A percentile compares a stretch with the other conserved stretches of the same genome.
phyloP scores from a whole-genome alignment of 2,113 vertebrate species.

The Coturnix japonica region DNA sequence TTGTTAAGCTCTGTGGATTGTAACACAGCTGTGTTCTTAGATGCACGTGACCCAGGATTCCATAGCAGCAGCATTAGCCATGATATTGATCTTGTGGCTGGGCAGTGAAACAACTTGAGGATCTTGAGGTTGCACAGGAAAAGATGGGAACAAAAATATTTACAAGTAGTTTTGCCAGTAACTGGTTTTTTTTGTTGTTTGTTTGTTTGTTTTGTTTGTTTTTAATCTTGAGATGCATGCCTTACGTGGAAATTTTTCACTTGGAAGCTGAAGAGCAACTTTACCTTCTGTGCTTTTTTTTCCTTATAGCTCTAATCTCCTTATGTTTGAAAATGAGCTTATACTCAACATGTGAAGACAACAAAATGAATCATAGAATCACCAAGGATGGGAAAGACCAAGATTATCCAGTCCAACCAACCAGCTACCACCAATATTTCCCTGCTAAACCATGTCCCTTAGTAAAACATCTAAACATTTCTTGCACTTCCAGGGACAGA shows the following conservation, averaged over 20 bases:
- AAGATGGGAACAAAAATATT: not conserved
- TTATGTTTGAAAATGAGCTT: not conserved
- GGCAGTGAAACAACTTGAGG: rapidly evolving
- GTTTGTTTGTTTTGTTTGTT: not conserved
- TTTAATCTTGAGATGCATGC: not conserved
- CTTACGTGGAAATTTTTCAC: not conserved
- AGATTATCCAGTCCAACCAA: no score
- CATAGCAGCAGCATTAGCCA: not conserved
- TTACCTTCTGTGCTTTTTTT: not conserved
- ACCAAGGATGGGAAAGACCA: no score
- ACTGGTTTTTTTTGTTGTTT: no score
- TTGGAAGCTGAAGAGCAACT: not conserved
- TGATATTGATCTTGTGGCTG: not conserved
- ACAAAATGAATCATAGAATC: no score
- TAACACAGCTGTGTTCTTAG: not conserved
- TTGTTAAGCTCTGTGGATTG: not conserved
- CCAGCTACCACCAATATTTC: no score
- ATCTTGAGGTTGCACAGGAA: not conserved
- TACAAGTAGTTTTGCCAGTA: not conserved
- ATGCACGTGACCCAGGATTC: rapidly evolving
- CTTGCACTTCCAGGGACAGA: no score
- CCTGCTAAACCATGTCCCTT: no score
- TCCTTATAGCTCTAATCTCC: not conserved
- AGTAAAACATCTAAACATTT: no score
- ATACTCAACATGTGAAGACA: not conserved